These are phyloP conservation scores for Tenthredo amoena DNA, from an alignment of 2,888 invertebrate species.

Conservation along the genomic window DNA sequence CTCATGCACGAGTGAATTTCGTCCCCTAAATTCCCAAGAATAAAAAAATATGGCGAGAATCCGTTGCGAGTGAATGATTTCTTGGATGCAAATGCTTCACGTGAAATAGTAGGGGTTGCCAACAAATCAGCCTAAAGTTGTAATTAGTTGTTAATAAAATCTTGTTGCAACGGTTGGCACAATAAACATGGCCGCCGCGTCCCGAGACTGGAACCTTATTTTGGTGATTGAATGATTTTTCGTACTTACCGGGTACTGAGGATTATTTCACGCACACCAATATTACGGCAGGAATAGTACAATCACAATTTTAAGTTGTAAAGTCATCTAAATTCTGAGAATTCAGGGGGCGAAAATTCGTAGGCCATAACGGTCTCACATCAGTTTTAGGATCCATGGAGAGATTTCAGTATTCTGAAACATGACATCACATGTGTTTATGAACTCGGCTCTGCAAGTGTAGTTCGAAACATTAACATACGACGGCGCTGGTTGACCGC, in stretches of 20 bases:
- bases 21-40: neutral
- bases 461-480: neutral
- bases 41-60: neutral
- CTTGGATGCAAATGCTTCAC: neutral
- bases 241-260: neutral
- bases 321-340: neutral
- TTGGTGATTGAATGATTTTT: neutral
- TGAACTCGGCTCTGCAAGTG: neutral
- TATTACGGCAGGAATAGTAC: neutral
- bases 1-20: neutral
- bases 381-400: neutral
- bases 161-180: neutral
- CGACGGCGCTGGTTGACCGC: neutral
- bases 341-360: neutral
- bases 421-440: neutral
- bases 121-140: neutral
- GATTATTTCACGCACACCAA: neutral
- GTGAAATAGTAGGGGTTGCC: neutral
- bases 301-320: neutral
- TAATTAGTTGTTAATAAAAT: neutral
- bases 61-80: neutral
- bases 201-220: neutral
- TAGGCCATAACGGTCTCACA: neutral
- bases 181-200: neutral
- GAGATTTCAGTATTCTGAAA: neutral